Conservation (phyloP, 2,797 vertebrate species). For the Clangula hyemalis region DNA sequence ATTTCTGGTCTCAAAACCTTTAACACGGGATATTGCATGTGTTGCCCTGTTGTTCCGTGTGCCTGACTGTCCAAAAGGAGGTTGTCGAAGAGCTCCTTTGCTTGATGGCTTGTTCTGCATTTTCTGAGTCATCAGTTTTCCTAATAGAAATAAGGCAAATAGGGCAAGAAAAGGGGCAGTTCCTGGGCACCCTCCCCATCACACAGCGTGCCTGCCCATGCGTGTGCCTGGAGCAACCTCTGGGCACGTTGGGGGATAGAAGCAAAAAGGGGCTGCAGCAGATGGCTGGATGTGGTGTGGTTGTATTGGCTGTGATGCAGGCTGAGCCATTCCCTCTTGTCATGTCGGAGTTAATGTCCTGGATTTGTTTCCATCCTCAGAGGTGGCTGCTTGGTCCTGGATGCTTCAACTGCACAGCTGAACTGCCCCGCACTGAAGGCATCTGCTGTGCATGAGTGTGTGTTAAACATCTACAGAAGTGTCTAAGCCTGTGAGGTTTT, state of each 20-base stretch:
- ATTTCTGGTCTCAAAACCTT: neutral
- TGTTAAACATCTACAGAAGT: neutral
- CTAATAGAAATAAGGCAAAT: neutral
- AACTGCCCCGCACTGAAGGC: neutral
- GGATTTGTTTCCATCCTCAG: neutral
- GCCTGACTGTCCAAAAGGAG: neutral
- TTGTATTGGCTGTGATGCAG: neutral
- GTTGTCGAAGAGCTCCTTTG: neutral
- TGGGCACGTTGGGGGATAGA: neutral
- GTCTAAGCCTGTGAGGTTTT: neutral
- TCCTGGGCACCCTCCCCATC: neutral
- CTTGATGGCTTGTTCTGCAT: neutral
- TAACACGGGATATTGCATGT: neutral
- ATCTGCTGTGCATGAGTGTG: rapidly evolving
- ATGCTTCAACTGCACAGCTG: neutral
- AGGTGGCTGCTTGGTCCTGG: neutral
- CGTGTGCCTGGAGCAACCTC: neutral
- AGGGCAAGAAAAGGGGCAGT: neutral
- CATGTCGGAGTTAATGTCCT: neutral
- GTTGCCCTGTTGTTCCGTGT: rapidly evolving
- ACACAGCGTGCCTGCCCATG: rapidly evolving
- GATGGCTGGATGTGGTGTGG: neutral
- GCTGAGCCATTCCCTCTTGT: neutral
- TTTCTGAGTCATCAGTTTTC: conserved; percentile 32
- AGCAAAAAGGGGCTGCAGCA: neutral